A percentile compares a stretch with the other conserved stretches of the same genome.
Conservation (phyloP, 1,140 invertebrate genomes). For the Helicoverpa armigera region DNA sequence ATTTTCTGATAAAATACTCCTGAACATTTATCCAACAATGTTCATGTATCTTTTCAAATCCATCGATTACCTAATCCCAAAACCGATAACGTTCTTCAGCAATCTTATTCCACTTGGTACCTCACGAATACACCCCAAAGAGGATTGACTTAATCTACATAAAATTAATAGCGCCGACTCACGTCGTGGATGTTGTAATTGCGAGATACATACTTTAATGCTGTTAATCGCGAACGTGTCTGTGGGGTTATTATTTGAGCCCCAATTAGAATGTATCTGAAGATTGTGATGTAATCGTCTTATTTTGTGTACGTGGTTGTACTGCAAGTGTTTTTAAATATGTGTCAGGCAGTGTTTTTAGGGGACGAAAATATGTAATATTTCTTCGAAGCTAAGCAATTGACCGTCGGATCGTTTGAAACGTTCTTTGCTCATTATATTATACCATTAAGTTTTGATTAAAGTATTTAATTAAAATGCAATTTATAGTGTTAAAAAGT, state of each 20-base stretch:
- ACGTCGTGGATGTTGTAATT: conserved; percentile 55
- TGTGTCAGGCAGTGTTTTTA: background rate
- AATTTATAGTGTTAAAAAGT: too few species aligned
- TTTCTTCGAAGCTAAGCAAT: too few species aligned
- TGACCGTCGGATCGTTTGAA: too few species aligned
- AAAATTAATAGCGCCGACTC: conserved; percentile 48
- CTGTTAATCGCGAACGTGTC: conserved; percentile 45
- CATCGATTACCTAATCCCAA: background rate
- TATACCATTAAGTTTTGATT: too few species aligned
- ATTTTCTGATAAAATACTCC: too few species aligned
- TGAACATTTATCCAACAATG: background rate
- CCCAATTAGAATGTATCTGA: conserved; percentile 41
- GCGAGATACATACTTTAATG: conserved; percentile 53
- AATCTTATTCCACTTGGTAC: background rate
- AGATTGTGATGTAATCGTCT: conserved; percentile 25
- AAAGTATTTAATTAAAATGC: too few species aligned
- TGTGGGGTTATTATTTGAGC: background rate
- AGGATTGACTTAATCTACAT: conserved; percentile 56
- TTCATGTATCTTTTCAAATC: background rate
- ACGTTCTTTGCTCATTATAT: too few species aligned
- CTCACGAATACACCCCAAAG: conserved; percentile 18
- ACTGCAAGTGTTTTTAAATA: background rate
- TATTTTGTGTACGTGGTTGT: conserved; percentile 4
- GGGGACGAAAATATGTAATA: too few species aligned
- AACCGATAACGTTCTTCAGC: conserved; percentile 18